Evolutionary conservation across 2,888 invertebrate genomes (phyloP).

Genomic region (Idaea dimidiata): DNA sequence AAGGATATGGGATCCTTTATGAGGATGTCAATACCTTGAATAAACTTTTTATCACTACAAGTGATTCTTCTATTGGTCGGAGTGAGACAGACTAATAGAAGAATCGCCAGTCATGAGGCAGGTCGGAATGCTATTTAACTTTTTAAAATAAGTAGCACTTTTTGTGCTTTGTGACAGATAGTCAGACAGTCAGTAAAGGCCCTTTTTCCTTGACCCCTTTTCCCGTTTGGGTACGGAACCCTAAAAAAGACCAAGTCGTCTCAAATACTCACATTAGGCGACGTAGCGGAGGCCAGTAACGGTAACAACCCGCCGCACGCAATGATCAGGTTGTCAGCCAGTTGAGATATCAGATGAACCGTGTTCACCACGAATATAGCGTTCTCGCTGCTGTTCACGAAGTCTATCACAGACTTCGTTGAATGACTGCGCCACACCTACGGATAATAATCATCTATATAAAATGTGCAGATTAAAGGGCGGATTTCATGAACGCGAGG

Average conservation of each 20-base stretch:
- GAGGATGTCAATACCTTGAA: too few relatives aligned
- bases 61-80: not conserved
- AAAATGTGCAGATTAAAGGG: too few relatives aligned
- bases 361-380: conserved; percentile 99
- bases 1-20: too few relatives aligned
- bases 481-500: too few relatives aligned
- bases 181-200: too few relatives aligned
- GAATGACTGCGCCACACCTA: conserved; percentile 92
- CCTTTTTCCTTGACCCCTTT: too few relatives aligned
- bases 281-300: conserved; percentile 97
- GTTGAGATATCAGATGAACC: conserved; percentile 98
- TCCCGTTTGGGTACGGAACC: too few relatives aligned
- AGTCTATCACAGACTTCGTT: conserved; percentile 97
- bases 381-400: conserved; percentile 98
- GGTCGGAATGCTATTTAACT: too few relatives aligned
- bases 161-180: too few relatives aligned
- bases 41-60: not conserved
- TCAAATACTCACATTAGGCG: conserved; percentile 92
- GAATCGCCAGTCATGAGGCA: too few relatives aligned
- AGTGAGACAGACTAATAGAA: too few relatives aligned
- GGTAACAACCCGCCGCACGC: conserved; percentile 98
- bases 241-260: not conserved
- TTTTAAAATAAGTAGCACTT: too few relatives aligned
- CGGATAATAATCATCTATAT: not conserved
- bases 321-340: conserved; percentile 99